phyloP scores from a whole-genome alignment of 2,113 vertebrate genomes.

The Myotis lucifugus region DNA sequence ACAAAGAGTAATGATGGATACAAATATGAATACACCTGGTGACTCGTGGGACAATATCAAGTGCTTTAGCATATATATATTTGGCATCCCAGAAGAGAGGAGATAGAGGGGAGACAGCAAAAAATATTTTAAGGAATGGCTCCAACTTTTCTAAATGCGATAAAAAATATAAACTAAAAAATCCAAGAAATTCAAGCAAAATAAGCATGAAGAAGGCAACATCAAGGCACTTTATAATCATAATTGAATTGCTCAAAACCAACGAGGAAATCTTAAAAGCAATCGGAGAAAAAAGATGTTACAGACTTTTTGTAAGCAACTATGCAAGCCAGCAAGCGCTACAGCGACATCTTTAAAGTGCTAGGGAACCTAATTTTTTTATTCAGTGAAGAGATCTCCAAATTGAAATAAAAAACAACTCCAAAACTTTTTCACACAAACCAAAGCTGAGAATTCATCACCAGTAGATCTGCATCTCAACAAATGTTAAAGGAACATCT shows the following conservation, averaged over 20 bases:
- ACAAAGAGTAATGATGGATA: background rate
- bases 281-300: background rate
- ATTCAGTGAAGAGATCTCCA: background rate
- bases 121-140: background rate
- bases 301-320: background rate
- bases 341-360: background rate
- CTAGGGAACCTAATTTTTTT: background rate
- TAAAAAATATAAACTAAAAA: slow-evolving; percentile 17
- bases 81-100: background rate
- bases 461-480: background rate
- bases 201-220: background rate
- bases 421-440: background rate
- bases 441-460: background rate
- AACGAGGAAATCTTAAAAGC: background rate
- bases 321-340: background rate
- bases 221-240: background rate
- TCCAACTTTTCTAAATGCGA: slow-evolving; percentile 13
- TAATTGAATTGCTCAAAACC: background rate
- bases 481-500: slow-evolving; percentile 32
- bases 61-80: background rate
- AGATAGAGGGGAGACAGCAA: background rate
- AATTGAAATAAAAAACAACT: background rate
- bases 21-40: background rate
- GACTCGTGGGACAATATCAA: background rate
- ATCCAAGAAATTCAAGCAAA: background rate